Conservation (phyloP, 1,140 invertebrate species). For the Octopus sinensis region DNA sequence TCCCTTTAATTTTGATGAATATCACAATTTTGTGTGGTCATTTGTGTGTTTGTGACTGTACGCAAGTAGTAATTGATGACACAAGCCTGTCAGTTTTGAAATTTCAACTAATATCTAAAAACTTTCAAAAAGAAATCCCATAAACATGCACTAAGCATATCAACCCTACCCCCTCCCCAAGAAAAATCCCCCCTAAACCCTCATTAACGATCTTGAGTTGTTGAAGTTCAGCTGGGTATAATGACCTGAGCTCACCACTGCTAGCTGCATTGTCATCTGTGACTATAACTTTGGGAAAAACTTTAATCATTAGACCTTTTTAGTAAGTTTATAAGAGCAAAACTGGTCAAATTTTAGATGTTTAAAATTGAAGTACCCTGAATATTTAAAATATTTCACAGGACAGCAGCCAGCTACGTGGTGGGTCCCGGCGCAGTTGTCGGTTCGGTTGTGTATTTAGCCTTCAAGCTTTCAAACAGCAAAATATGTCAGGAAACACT, state of each 20-base stretch:
- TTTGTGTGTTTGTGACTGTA: conserved; percentile 12
- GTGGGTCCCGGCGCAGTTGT: background rate
- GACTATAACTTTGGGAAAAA: background rate
- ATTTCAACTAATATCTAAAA: background rate
- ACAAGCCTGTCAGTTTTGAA: conserved; percentile 10
- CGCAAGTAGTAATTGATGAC: conserved; percentile 12
- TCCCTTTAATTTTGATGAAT: background rate
- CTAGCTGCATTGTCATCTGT: conserved; percentile 5
- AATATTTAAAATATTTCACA: background rate
- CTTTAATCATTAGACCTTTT: too few relatives aligned
- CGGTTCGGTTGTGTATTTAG: conserved; percentile 9
- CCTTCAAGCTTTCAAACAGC: background rate
- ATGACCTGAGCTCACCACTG: background rate
- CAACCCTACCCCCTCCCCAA: background rate
- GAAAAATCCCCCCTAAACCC: background rate
- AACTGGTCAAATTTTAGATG: too few relatives aligned
- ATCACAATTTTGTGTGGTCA: conserved; percentile 9
- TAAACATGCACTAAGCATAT: conserved; percentile 13
- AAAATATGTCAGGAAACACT: conserved; percentile 14
- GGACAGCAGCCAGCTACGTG: background rate
- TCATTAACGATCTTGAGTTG: background rate
- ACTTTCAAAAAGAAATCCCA: conserved; percentile 6
- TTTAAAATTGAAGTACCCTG: too few relatives aligned
- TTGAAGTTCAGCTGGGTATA: conserved; percentile 8
- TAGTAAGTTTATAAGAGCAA: too few relatives aligned